phyloP scores from a whole-genome alignment of 1,140 invertebrate species.

The Stenopsyche tienmushanensis region DNA sequence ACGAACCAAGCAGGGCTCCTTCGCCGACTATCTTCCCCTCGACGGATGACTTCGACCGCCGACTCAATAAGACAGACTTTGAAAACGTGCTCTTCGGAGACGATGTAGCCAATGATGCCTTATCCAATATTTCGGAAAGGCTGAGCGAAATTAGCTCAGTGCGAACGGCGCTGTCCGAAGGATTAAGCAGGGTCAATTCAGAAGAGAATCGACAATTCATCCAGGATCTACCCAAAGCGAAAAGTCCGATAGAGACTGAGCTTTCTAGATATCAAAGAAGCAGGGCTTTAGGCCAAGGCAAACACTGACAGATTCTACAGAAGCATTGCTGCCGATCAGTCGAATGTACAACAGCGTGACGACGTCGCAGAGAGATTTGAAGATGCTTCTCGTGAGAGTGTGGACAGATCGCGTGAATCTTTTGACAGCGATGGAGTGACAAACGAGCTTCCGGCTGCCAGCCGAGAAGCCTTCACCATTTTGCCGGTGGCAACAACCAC shows the following conservation, averaged over 20 bases:
- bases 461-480: constrained; percentile 16
- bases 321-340: constrained; percentile 24
- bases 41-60: constrained; percentile 32
- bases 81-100: constrained; percentile 27
- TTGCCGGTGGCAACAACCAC: neutral
- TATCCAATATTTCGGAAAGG: constrained; percentile 32
- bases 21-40: constrained; percentile 37
- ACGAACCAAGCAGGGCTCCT: constrained; percentile 14
- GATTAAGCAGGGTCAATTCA: constrained; percentile 24
- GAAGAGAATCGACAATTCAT: constrained; percentile 1
- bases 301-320: constrained; percentile 36
- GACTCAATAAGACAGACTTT: constrained; percentile 19
- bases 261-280: constrained; percentile 28
- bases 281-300: constrained; percentile 28
- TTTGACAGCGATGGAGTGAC: constrained; percentile 14
- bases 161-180: constrained; percentile 9
- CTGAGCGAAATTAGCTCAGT: constrained; percentile 34
- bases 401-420: neutral
- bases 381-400: constrained; percentile 6
- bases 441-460: neutral
- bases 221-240: neutral
- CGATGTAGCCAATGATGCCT: constrained; percentile 22
- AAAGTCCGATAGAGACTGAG: neutral
- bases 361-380: neutral
- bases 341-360: neutral